Evolutionary conservation across 1,140 invertebrate genomes (phyloP).

Genomic region (Pachyrhynchus sulphureomaculatus): DNA sequence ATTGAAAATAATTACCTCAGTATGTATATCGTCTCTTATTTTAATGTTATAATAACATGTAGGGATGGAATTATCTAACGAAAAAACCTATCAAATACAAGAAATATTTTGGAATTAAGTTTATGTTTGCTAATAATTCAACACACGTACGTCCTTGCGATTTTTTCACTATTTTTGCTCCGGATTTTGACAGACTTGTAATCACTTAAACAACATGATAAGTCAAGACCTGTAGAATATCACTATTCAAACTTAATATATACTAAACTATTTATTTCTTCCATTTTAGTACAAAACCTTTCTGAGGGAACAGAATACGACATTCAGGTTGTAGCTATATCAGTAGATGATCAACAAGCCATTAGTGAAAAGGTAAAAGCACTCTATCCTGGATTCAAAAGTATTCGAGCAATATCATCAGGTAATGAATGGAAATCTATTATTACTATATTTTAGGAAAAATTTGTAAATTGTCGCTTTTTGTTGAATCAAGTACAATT

Average conservation of each 20-base stretch:
- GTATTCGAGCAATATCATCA: conserved; percentile 62
- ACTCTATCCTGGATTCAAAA: conserved; percentile 62
- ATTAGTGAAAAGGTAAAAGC: conserved; percentile 59
- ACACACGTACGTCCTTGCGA: too few relatives aligned
- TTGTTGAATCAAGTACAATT: too few relatives aligned
- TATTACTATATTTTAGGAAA: too few relatives aligned
- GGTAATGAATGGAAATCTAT: too few relatives aligned
- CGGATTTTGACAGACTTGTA: too few relatives aligned
- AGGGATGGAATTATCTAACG: too few relatives aligned
- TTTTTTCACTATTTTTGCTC: too few relatives aligned
- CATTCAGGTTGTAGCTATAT: conserved; percentile 66
- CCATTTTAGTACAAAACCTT: conserved; percentile 60
- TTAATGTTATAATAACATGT: too few relatives aligned
- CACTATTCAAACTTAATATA: background rate
- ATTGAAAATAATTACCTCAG: conserved; percentile 62
- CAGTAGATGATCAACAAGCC: conserved; percentile 56
- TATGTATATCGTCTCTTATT: conserved; percentile 41
- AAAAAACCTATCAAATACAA: too few relatives aligned
- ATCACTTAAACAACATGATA: background rate
- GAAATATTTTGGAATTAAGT: too few relatives aligned
- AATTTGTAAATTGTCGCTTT: too few relatives aligned
- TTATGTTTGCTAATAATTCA: too few relatives aligned
- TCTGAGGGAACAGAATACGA: conserved; percentile 66
- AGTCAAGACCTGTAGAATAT: background rate
- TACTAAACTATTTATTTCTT: background rate